phyloP scores from a whole-genome alignment of 2,888 invertebrate genomes.

The Stenurella melanura region DNA sequence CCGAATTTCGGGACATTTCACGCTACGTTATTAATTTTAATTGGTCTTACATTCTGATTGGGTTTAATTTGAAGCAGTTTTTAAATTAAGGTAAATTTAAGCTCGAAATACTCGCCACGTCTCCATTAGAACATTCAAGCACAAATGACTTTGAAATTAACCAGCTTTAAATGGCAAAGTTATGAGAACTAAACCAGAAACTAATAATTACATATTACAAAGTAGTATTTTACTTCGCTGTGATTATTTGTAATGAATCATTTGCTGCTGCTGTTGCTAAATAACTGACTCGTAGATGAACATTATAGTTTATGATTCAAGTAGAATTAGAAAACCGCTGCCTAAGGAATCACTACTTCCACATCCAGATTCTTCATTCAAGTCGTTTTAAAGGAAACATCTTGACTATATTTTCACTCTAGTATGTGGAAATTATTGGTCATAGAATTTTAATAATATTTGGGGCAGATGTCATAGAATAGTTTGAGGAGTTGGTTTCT shows the following conservation, averaged over 20 bases:
- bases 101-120: not conserved
- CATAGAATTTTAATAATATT: too few species aligned
- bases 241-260: not conserved
- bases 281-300: not conserved
- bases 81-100: not conserved
- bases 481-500: too few species aligned
- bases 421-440: too few species aligned
- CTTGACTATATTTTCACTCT: too few species aligned
- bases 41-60: slow-evolving; percentile 10
- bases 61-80: slow-evolving; percentile 20
- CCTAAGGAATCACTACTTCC: too few species aligned
- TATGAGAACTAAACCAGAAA: slow-evolving; percentile 9
- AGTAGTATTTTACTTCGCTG: not conserved
- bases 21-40: slow-evolving; percentile 24
- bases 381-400: too few species aligned
- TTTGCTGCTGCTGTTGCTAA: not conserved
- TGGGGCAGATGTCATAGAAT: too few species aligned
- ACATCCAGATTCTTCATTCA: too few species aligned
- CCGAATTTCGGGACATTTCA: slow-evolving; percentile 7
- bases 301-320: not conserved
- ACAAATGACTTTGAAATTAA: slow-evolving; percentile 22
- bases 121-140: slow-evolving; percentile 7
- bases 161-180: slow-evolving; percentile 14
- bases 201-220: slow-evolving; percentile 21
- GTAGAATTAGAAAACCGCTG: too few species aligned